phyloP scores from a whole-genome alignment of 2,888 invertebrate genomes.

The Ochropleura plecta region DNA sequence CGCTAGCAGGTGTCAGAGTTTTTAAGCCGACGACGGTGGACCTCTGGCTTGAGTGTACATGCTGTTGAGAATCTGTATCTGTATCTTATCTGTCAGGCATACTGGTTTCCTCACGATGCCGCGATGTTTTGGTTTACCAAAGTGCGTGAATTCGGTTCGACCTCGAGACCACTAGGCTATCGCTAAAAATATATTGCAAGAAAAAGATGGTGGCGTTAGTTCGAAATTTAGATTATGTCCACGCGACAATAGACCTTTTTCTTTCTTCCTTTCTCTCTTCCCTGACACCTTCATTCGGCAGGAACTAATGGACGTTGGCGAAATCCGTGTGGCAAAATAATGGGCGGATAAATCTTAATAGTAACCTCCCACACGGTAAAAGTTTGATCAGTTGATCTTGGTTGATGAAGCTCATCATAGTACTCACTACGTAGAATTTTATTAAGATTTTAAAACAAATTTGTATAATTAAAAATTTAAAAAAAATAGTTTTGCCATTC shows the following conservation, averaged over 20 bases:
- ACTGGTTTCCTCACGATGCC: no score
- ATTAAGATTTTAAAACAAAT: background rate
- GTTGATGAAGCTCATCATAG: background rate
- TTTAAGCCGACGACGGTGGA: no score
- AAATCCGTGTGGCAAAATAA: slow-evolving; percentile 1
- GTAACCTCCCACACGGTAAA: background rate
- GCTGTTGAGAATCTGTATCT: no score
- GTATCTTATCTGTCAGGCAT: no score
- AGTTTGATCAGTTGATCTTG: background rate
- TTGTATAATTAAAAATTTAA: background rate
- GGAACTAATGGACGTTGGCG: slow-evolving; percentile 20
- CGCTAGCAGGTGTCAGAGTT: background rate
- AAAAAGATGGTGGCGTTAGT: background rate
- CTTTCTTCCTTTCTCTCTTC: background rate
- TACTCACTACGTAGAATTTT: background rate
- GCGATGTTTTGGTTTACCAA: no score
- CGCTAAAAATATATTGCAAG: background rate
- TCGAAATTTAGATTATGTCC: background rate
- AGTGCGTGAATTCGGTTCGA: no score
- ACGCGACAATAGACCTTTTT: background rate
- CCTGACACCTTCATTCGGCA: slow-evolving; percentile 14
- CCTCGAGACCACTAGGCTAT: no score
- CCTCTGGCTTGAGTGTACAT: no score
- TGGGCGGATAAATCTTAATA: background rate
- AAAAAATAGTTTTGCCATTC: background rate